Percentiles rank a stretch among this genome's conserved stretches.
Evolutionary conservation across 2,888 invertebrate species (phyloP).

Genomic region (Geotrupes spiniger): DNA sequence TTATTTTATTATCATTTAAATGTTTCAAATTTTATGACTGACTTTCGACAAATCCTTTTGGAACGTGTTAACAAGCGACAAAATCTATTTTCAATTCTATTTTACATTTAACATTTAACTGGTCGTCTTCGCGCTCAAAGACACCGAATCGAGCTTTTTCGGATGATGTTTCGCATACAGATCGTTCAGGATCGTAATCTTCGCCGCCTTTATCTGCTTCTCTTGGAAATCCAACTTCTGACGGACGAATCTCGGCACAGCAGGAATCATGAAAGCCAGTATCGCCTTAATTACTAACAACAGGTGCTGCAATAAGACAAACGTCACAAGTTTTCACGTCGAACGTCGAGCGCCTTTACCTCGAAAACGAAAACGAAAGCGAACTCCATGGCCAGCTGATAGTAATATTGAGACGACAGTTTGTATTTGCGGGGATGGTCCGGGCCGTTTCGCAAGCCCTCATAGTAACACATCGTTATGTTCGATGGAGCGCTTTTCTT

Average conservation of each 20-base stretch:
- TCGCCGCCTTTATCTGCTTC: neutral
- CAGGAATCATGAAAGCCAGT: neutral
- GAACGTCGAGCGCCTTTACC: conserved; percentile 43
- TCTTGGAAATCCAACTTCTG: conserved; percentile 6
- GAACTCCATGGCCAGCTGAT: conserved; percentile 55
- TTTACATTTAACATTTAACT: too few relatives aligned
- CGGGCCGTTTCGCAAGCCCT: conserved; percentile 40
- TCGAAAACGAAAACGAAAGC: conserved; percentile 60
- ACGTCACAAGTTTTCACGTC: neutral
- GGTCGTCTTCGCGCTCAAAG: too few relatives aligned
- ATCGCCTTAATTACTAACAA: conserved; percentile 7
- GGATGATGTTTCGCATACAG: neutral
- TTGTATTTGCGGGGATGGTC: conserved; percentile 33
- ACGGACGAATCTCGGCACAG: conserved; percentile 7
- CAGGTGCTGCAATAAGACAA: conserved; percentile 10
- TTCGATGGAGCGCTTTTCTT: neutral
- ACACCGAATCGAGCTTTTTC: neutral
- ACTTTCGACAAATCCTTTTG: too few relatives aligned
- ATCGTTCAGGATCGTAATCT: neutral
- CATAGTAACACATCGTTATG: conserved; percentile 36
- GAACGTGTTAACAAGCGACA: too few relatives aligned
- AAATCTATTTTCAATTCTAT: too few relatives aligned
- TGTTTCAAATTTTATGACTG: too few relatives aligned
- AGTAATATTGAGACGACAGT: conserved; percentile 54
- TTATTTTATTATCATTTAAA: too few relatives aligned